These are phyloP conservation scores for Augiades crinisus DNA, from an alignment of 2,888 invertebrate genomes.

Conservation along the genomic window DNA sequence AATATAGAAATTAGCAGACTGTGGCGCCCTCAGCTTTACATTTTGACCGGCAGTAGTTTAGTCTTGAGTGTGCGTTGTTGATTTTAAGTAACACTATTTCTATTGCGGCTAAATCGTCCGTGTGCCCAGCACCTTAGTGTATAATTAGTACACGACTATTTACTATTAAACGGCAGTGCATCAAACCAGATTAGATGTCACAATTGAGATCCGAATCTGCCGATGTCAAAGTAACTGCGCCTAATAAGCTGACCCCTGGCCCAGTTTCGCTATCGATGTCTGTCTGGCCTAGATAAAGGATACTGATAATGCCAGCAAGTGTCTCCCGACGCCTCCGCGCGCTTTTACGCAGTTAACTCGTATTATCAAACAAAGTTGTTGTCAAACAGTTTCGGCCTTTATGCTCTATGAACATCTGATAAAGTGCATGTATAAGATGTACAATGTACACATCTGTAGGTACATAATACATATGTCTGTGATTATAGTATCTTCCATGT, in stretches of 20 bases:
- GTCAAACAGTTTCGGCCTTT: conserved; percentile 19
- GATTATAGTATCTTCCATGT: no score
- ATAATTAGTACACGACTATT: no score
- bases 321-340: conserved; percentile 30
- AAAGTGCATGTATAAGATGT: no score
- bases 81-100: no score
- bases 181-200: conserved; percentile 21
- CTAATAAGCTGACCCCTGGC: conserved; percentile 65
- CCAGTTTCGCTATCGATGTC: conserved; percentile 48
- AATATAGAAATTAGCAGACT: no score
- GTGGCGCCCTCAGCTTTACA: no score
- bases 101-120: no score
- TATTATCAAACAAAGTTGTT: conserved; percentile 17
- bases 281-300: conserved; percentile 64
- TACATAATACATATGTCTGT: no score
- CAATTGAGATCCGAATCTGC: conserved; percentile 27
- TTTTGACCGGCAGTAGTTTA: no score
- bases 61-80: no score
- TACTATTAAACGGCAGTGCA: background rate
- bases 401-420: background rate
- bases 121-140: no score
- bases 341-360: conserved; percentile 18
- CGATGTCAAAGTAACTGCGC: conserved; percentile 46
- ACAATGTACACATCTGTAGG: no score
- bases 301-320: conserved; percentile 36